phyloP scores from a whole-genome alignment of 2,113 vertebrate species.

The Natator depressus region DNA sequence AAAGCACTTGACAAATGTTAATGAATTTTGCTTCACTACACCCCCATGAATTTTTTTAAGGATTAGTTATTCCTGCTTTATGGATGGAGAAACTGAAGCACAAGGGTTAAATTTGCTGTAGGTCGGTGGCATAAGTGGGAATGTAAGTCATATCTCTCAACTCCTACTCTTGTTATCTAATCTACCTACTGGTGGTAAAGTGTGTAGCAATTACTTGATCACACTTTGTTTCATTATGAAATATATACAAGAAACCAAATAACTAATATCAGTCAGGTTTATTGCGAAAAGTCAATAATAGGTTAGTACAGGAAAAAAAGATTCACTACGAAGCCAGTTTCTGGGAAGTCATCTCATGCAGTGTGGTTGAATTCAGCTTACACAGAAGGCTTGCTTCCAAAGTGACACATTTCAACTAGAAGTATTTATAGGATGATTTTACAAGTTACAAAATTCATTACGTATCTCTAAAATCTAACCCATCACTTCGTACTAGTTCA shows the following conservation, averaged over 20 bases:
- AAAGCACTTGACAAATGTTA: not conserved
- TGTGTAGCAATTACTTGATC: not conserved
- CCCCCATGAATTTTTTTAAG: not conserved
- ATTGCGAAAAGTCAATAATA: not conserved
- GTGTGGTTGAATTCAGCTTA: too few relatives aligned
- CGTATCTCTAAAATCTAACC: not conserved
- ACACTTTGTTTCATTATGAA: not conserved
- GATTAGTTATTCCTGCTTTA: accelerated
- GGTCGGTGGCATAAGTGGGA: not conserved
- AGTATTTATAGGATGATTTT: not conserved
- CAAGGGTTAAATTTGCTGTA: not conserved
- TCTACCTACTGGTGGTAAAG: not conserved
- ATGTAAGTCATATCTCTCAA: not conserved
- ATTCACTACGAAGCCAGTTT: too few relatives aligned
- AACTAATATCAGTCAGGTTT: not conserved
- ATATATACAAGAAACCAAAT: not conserved
- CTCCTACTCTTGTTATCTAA: not conserved
- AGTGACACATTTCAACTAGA: not conserved
- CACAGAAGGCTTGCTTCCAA: not conserved
- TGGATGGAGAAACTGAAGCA: not conserved
- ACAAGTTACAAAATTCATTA: not conserved
- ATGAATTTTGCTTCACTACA: not conserved
- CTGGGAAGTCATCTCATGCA: too few relatives aligned
- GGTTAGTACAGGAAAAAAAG: too few relatives aligned
- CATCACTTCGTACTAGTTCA: not conserved